phyloP scores from a whole-genome alignment of 2,888 invertebrate genomes.

The Spisula subtruncata region DNA sequence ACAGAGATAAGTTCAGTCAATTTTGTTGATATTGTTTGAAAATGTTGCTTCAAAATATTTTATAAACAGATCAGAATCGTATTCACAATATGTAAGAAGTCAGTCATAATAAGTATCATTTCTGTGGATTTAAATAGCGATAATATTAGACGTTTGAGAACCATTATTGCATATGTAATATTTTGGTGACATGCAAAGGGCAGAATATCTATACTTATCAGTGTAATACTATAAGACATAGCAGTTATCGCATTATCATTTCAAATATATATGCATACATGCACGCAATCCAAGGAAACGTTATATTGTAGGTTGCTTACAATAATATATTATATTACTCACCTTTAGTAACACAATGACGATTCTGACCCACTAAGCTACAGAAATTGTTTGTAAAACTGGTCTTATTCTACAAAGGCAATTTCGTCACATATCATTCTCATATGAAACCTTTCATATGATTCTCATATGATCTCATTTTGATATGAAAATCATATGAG shows the following conservation, averaged over 20 bases:
- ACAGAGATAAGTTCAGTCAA: too few species aligned
- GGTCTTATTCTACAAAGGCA: too few species aligned
- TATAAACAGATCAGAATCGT: neutral
- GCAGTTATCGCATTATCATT: constrained; percentile 23
- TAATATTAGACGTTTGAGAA: neutral
- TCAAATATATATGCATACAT: neutral
- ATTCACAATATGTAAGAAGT: neutral
- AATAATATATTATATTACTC: neutral
- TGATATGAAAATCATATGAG: too few species aligned
- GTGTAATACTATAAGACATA: neutral
- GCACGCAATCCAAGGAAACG: constrained; percentile 7
- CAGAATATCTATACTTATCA: neutral
- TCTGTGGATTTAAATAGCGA: neutral
- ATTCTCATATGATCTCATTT: too few species aligned
- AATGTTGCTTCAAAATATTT: too few species aligned
- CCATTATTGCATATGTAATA: neutral
- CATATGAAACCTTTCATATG: too few species aligned
- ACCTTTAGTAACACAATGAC: neutral
- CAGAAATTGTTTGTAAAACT: too few species aligned
- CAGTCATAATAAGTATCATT: neutral
- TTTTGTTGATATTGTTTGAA: too few species aligned
- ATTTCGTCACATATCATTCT: too few species aligned
- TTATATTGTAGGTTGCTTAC: neutral
- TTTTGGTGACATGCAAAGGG: neutral
- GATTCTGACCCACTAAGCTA: neutral